Base-by-base conservation (phyloP, 2,888 invertebrate species). In the Drosophila neoperkinsi region DNA sequence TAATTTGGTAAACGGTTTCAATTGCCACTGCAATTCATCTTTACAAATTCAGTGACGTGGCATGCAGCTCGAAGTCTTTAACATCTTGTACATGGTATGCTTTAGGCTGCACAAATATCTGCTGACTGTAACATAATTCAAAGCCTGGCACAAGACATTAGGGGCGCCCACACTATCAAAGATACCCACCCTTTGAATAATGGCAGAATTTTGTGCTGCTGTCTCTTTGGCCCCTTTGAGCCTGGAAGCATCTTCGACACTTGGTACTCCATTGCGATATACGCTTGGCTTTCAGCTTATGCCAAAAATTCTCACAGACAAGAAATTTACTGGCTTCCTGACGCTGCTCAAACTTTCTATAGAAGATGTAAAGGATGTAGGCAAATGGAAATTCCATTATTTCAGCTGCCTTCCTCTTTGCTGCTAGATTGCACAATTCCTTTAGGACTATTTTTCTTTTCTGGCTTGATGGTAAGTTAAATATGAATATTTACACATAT, bases 31-130 rank as follows among this genome's bases (percentile, higher is more conserved):
- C 59, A 65, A 36, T 21, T 36, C n/a, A 43, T 30, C 1, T 46
- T 41, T 25, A n/a, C 31, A 57, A 51, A 31, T 36, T 34, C 18
- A 50, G 41, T 16, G 34, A 55, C 41, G 25, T 56, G 67, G 21
- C 46, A 52, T 52, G 57, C 52, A 21, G 57, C 63, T 46, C 38
- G 62, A 52, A 81, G 67, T 72, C 78, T 50, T 51, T 51, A 60
- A 46, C 65, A 62, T 58, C 82, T 64, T 56, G 70, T 78, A 78
- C 69, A 70, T 28, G 64, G 31, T 53, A 77, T 77, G 79, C 79
- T 81, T 81, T 79, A 81, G 82, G 56, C 74, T 78, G 82, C 81
- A 78, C 57, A 81, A 72, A 78, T 78, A 81, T 79, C 74, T 81
- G 81, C 81, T 78, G 74, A 81, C 74, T 81, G 81, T 49, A 61